These are phyloP conservation scores for Tetragonisca angustula DNA, from an alignment of 2,888 invertebrate genomes.

Conservation along the genomic window DNA sequence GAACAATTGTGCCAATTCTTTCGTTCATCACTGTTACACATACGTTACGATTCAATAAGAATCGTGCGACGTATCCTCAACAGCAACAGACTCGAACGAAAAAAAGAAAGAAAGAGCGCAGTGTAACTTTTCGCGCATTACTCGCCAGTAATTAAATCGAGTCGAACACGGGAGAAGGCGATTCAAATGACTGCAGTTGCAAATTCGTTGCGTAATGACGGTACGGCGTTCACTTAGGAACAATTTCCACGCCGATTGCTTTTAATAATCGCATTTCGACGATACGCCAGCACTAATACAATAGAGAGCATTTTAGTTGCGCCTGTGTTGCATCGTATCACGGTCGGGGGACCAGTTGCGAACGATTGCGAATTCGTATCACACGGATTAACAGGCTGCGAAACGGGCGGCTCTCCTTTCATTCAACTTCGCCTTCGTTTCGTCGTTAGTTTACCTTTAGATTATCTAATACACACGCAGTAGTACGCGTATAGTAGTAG, in stretches of 20 bases:
- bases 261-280: conserved; percentile 40
- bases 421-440: conserved; percentile 30
- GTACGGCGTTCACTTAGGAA: conserved; percentile 18
- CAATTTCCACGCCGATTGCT: conserved; percentile 32
- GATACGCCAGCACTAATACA: conserved; percentile 20
- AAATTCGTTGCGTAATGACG: conserved; percentile 20
- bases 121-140: background rate
- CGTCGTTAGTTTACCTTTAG: conserved; percentile 9
- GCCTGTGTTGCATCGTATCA: conserved; percentile 14
- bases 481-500: conserved; percentile 22
- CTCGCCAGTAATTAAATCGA: conserved; percentile 15
- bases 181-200: conserved; percentile 1
- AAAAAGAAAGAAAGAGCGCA: background rate
- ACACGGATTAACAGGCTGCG: conserved; percentile 21
- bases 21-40: background rate
- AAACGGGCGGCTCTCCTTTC: conserved; percentile 14
- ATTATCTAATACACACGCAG: conserved; percentile 12
- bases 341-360: conserved; percentile 28
- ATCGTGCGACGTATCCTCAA: background rate
- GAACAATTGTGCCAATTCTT: background rate
- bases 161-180: background rate
- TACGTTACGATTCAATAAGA: background rate
- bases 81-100: background rate
- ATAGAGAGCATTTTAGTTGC: conserved; percentile 27
- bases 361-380: conserved; percentile 34